Evolutionary conservation across 2,888 invertebrate genomes (phyloP).

Genomic region (Tigriopus californicus): DNA sequence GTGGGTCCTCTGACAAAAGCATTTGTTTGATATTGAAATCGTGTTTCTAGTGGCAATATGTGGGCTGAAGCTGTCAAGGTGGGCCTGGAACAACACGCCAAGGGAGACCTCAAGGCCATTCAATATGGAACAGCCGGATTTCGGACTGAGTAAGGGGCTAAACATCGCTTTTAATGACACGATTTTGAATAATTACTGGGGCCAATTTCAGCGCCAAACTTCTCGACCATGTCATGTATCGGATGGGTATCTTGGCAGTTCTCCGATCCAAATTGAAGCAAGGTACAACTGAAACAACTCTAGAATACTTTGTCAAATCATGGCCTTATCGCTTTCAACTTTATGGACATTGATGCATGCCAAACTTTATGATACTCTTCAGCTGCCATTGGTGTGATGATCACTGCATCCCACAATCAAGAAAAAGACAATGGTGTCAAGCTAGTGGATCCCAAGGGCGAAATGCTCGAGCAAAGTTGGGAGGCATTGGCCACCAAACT

Average conservation of each 20-base stretch:
- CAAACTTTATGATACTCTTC: slow-evolving; percentile 21
- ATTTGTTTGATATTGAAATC: too few species aligned
- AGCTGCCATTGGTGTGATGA: slow-evolving; percentile 86
- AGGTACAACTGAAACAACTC: too few species aligned
- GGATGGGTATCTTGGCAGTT: slow-evolving; percentile 82
- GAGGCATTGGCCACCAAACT: slow-evolving; percentile 57
- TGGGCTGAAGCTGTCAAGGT: background rate
- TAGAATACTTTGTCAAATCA: background rate
- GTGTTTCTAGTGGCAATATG: too few species aligned
- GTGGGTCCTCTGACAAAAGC: too few species aligned
- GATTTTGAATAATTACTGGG: slow-evolving; percentile 16
- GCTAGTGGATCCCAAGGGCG: slow-evolving; percentile 81
- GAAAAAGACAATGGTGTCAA: slow-evolving; percentile 93
- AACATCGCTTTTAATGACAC: background rate
- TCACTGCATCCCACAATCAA: slow-evolving; percentile 96
- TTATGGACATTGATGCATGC: background rate
- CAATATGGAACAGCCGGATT: slow-evolving; percentile 36
- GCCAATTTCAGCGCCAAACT: slow-evolving; percentile 48
- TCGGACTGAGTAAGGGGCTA: slow-evolving; percentile 29
- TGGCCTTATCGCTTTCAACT: background rate
- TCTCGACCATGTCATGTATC: slow-evolving; percentile 75
- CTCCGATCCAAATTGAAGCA: slow-evolving; percentile 62
- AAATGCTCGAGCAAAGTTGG: slow-evolving; percentile 87
- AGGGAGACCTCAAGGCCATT: slow-evolving; percentile 21
- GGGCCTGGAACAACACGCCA: slow-evolving; percentile 15